These are phyloP conservation scores for Neoitamus cyanurus DNA, from an alignment of 2,888 invertebrate genomes.

Conservation along the genomic window DNA sequence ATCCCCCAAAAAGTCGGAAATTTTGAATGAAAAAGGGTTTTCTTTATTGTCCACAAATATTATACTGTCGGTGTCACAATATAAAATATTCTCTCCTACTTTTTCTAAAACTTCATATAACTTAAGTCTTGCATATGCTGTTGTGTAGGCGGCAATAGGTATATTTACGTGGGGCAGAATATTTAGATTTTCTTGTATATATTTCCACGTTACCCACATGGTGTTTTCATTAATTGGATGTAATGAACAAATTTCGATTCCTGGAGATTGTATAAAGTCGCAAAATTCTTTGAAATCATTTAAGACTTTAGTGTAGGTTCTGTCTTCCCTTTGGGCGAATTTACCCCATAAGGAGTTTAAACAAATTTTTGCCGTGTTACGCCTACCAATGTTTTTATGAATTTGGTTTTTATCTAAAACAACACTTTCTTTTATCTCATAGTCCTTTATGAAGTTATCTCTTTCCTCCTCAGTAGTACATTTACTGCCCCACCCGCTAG, in stretches of 20 bases:
- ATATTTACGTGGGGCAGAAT: background rate
- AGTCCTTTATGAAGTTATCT: background rate
- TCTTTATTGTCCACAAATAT: constrained; percentile 13
- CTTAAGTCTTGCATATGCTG: background rate
- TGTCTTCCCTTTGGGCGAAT: background rate
- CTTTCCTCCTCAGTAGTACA: background rate
- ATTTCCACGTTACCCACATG: no score
- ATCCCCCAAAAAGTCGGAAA: constrained; percentile 9
- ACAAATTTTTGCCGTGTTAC: background rate
- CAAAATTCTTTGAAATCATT: constrained; percentile 10
- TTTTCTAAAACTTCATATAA: constrained; percentile 2
- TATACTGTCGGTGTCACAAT: constrained; percentile 8
- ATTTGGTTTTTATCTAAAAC: background rate
- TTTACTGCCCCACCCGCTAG: constrained; percentile 25
- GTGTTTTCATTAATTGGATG: no score
- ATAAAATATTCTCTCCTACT: background rate
- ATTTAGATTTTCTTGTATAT: background rate
- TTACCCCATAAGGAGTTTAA: background rate
- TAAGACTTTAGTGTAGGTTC: background rate
- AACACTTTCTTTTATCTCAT: constrained; percentile 7
- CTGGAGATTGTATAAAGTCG: background rate
- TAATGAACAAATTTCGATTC: background rate
- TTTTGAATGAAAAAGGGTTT: background rate
- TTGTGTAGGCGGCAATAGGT: constrained; percentile 21
- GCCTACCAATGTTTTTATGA: background rate